phyloP scores from a whole-genome alignment of 2,888 invertebrate genomes.

The Prosopocoilus inquinatus region DNA sequence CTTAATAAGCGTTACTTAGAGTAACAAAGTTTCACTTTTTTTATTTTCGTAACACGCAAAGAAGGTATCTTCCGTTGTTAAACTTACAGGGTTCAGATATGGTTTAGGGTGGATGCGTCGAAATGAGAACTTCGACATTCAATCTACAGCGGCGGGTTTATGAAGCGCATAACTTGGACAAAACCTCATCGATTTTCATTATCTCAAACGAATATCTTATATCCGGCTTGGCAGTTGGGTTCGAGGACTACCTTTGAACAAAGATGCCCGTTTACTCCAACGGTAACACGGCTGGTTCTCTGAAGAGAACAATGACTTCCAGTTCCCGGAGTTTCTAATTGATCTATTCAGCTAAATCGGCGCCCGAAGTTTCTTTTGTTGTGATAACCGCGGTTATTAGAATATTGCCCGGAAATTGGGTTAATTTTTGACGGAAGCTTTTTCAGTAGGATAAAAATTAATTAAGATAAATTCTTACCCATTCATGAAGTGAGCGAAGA shows the following conservation, averaged over 20 bases:
- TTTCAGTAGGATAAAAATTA: background rate
- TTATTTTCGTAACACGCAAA: no score
- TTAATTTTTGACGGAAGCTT: background rate
- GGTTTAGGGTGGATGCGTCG: no score
- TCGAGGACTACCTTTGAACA: background rate
- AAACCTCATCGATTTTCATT: conserved; percentile 1
- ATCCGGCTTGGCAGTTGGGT: background rate
- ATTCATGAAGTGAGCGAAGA: no score
- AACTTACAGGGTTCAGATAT: no score
- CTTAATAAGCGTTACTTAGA: no score
- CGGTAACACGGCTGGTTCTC: background rate
- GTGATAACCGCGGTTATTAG: no score
- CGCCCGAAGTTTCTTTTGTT: no score
- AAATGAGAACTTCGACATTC: no score
- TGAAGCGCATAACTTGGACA: background rate
- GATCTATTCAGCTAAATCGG: background rate
- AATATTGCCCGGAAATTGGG: no score
- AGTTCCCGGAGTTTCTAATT: background rate
- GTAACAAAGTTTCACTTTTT: no score
- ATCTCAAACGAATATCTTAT: conserved; percentile 3
- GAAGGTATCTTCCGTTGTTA: no score
- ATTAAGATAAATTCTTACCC: background rate
- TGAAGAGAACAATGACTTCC: background rate
- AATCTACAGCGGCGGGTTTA: background rate
- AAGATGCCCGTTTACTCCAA: background rate